Evolutionary conservation across 2,113 vertebrate species (phyloP), one percentile per base, ranked within the genome.

Genomic region (Neotragus pygmaeus): DNA sequence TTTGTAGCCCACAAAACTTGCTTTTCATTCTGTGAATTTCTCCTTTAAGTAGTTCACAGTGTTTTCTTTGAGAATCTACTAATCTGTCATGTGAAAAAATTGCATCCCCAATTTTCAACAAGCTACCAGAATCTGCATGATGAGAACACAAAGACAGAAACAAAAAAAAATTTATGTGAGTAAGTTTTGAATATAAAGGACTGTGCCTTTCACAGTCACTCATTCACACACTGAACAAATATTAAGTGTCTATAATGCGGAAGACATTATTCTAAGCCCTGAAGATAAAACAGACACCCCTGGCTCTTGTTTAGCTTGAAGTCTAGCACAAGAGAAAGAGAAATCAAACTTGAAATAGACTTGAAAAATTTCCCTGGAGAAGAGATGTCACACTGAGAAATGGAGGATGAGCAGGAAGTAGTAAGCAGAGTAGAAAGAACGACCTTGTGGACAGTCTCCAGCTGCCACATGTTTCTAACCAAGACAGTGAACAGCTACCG

Each of bases 41-140:
- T 2, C 94, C 99, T 2, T 94, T 36, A 92, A 99, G 98, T 86
- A 98, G 98, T 2, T 97, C 95, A 94, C 99, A 99, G 36, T 99
- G 98, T 90, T 98, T 98, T 75, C 98, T 98, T 92, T 98, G 98
- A 96, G 98, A 98, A 97, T 99, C 99, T 97, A 99, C 98, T 97
- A 99, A 98, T 83, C 98, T 99, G 96, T 99, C 99, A 75, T 99
- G 99, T 90, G 99, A 99, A 62, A 99, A 99, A 98, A 99, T 96
- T 97, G 99, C 98, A 98, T 99, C 99, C 95, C 99, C 99, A 51
- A 99, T 98, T 98, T 99, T 99, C 97, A 99, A 98, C 58, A 99
- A 98, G 97, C 95, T 99, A 78, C 99, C 98, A 1, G 99, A 99
- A 98, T 99, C 99, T 99, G 96, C 78, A 92, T 91, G 53, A 87